phyloP scores from a whole-genome alignment of 2,113 vertebrate species.

The Anas platyrhynchos region DNA sequence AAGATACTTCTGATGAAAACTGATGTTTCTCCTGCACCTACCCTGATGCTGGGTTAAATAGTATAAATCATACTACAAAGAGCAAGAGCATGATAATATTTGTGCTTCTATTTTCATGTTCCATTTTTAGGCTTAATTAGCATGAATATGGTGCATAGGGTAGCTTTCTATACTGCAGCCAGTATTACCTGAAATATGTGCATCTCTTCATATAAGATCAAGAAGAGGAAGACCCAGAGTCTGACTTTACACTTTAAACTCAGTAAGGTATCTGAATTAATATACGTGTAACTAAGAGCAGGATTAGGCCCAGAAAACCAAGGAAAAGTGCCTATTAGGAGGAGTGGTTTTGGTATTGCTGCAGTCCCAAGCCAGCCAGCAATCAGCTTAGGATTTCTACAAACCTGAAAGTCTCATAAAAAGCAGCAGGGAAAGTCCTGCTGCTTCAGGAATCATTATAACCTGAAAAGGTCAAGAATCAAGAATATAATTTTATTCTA shows the following conservation, averaged over 20 bases:
- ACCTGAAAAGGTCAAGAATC: slow-evolving; percentile 45
- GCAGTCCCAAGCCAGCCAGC: slow-evolving; percentile 12
- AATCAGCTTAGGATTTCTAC: slow-evolving; percentile 15
- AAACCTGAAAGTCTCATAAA: slow-evolving; percentile 19
- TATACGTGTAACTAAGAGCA: not conserved
- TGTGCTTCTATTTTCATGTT: not conserved
- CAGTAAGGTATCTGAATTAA: not conserved
- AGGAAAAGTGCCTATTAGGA: not conserved
- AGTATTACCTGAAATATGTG: not conserved
- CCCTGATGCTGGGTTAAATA: not conserved
- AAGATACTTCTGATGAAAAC: slow-evolving; percentile 41
- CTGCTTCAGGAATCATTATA: slow-evolving; percentile 30
- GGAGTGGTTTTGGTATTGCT: not conserved
- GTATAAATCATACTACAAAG: not conserved
- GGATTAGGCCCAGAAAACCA: not conserved
- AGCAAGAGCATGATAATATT: not conserved
- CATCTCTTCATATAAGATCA: not conserved
- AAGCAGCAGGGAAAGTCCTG: slow-evolving; percentile 39
- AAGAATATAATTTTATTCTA: not conserved
- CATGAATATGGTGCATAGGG: not conserved
- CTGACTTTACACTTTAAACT: not conserved
- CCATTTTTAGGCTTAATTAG: not conserved
- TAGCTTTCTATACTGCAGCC: not conserved
- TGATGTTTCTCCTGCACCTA: not conserved
- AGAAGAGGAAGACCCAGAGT: not conserved